Conservation (phyloP, 2,797 vertebrate species). For the Mionectes olivaceus region DNA sequence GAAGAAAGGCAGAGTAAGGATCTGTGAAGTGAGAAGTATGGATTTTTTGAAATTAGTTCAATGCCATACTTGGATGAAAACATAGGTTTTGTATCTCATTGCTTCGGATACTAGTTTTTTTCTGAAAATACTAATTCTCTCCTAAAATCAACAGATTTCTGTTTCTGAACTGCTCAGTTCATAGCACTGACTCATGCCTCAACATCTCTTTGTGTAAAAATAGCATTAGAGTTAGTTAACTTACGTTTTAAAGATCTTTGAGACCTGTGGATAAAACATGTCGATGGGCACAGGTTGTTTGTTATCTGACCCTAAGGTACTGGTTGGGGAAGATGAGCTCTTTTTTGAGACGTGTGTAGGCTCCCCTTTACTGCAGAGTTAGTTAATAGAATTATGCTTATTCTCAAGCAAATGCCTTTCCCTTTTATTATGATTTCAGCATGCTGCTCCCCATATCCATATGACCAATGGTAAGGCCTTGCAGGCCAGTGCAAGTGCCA, state of each 20-base stretch:
- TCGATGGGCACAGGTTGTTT: accelerated
- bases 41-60: background rate
- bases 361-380: background rate
- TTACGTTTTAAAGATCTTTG: background rate
- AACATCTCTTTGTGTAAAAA: background rate
- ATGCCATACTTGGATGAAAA: background rate
- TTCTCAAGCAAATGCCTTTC: conserved; percentile 7
- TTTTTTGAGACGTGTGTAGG: background rate
- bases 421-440: conserved; percentile 63
- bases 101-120: background rate
- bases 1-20: background rate
- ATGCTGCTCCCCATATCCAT: conserved; percentile 63
- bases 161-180: background rate
- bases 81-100: background rate
- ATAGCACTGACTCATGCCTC: background rate
- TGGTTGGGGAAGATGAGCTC: background rate
- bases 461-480: conserved; percentile 71
- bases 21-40: background rate
- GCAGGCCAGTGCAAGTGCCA: conserved; percentile 60
- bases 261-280: background rate
- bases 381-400: background rate
- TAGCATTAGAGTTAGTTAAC: background rate
- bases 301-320: background rate
- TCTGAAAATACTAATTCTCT: background rate
- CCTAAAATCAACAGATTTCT: background rate